Evolutionary conservation across 2,888 invertebrate species (phyloP), one percentile per base, ranked within the genome.

Genomic region (Oscheius myriophilus): DNA sequence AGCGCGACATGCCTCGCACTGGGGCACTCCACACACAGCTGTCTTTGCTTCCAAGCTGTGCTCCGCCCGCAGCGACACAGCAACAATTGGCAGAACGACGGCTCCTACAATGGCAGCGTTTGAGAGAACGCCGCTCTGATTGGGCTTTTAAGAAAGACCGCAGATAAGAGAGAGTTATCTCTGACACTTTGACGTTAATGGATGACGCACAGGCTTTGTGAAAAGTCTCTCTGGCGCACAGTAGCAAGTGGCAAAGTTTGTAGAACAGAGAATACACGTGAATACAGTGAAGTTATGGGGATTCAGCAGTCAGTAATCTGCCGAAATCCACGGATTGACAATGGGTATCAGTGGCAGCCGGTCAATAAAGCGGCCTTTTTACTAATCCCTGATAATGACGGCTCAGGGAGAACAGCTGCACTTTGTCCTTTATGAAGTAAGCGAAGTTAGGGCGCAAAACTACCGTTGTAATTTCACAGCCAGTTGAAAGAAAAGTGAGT

Each of bases 1-100:
- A 45, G 55, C 62, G 57, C 58, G 67, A 67, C 67, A 67, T 67
- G 67, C 61, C 67, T 67, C 67, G 54, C 67, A 67, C 67, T 67
- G 67, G 33, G 53, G 41, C 21, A 26, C 43, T 62, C 42, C 63
- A 53, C 63, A 52, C 52, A 49, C 55, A 54, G 54, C 55, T 65
- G 55, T 65, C 55, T 61, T 61, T 43, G 23, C 23, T 51, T 63
- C 53, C 63, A 43, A 11, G 63, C 53, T 42, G n/a, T 41, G 18
- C 33, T 16, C 51, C 51, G 25, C 51, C 16, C 16, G 23, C n/a
- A n/a, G n/a, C n/a, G n/a, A n/a, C n/a, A n/a, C n/a, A n/a, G 18
- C 51, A 51, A 51, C 51, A 51, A 51, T 51, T 18, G 51, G n/a
- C 46, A 23, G 23, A 53, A 26, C 18, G n/a, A n/a, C n/a, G n/a